Percentiles rank a stretch among this genome's conserved stretches.
Evolutionary conservation across 2,113 vertebrate species (phyloP).

Genomic region (Ceratotherium simum): DNA sequence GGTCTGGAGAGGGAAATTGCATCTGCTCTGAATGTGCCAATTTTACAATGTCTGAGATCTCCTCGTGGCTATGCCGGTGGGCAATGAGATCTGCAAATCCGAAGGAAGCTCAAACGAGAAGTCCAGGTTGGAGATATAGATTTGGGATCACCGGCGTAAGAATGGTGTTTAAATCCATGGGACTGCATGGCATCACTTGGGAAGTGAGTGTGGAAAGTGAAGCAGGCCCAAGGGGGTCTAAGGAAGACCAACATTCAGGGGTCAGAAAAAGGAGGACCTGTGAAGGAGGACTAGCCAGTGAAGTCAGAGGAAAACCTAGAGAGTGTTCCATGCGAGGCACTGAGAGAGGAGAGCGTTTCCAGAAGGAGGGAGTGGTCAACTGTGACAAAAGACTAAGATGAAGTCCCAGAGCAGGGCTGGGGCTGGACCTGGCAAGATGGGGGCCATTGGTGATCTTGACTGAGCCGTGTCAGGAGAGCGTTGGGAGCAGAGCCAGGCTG

Average conservation of each 20-base stretch:
- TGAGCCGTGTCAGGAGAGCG: rapidly evolving
- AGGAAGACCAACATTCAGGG: background rate
- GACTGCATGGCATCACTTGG: background rate
- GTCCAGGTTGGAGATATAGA: background rate
- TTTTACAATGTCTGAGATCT: too few species aligned
- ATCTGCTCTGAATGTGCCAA: background rate
- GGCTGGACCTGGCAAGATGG: background rate
- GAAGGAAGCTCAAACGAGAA: background rate
- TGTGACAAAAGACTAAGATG: background rate
- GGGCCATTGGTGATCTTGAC: background rate
- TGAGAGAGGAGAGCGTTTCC: background rate
- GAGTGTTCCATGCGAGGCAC: background rate
- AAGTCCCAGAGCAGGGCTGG: background rate
- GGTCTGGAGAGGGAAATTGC: background rate
- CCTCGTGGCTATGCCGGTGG: background rate
- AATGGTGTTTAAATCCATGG: background rate
- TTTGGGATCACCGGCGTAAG: background rate
- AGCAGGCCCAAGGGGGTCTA: background rate
- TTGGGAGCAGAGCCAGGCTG: background rate
- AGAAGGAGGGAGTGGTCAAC: background rate
- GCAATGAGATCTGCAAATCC: too few species aligned
- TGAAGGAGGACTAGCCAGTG: background rate
- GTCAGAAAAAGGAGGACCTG: background rate
- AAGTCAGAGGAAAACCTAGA: background rate
- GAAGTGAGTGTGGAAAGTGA: background rate